phyloP scores from a whole-genome alignment of 2,113 vertebrate species.

The Gymnobelideus leadbeateri region DNA sequence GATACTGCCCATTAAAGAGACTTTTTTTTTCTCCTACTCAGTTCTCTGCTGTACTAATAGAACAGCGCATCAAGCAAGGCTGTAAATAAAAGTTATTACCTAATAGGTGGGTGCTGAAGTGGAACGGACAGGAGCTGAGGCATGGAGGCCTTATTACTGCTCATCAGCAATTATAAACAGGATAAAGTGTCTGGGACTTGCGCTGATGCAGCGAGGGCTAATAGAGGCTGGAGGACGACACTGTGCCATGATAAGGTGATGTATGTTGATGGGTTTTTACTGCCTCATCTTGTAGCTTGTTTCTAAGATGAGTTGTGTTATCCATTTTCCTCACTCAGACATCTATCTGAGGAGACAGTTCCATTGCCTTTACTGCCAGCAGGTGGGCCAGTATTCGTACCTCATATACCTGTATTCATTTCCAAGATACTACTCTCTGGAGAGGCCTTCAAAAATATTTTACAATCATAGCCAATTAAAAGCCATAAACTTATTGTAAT shows the following conservation, averaged over 20 bases:
- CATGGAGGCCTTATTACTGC: constrained; percentile 86
- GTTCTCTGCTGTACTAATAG: constrained; percentile 85
- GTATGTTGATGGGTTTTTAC: constrained; percentile 84
- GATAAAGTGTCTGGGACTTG: constrained; percentile 84
- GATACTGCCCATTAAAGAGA: constrained; percentile 82
- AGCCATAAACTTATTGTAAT: constrained; percentile 60
- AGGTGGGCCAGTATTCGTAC: constrained; percentile 60
- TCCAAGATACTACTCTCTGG: background rate
- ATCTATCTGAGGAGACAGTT: constrained; percentile 68
- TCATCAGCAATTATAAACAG: constrained; percentile 90
- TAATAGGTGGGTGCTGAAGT: constrained; percentile 85
- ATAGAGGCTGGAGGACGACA: constrained; percentile 79
- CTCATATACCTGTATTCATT: constrained; percentile 40
- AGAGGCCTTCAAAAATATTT: constrained; percentile 66
- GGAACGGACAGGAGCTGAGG: constrained; percentile 84
- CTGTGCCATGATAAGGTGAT: constrained; percentile 80
- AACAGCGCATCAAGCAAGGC: constrained; percentile 83
- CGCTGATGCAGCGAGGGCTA: constrained; percentile 78
- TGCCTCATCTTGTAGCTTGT: constrained; percentile 80
- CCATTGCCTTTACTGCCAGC: constrained; percentile 69
- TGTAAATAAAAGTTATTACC: constrained; percentile 91
- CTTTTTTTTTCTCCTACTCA: constrained; percentile 66
- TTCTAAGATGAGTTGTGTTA: constrained; percentile 82
- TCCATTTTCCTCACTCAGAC: constrained; percentile 72
- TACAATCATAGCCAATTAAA: constrained; percentile 73